These are phyloP conservation scores for Perca fluviatilis DNA, from an alignment of 2,113 vertebrate genomes.

Conservation along the genomic window DNA sequence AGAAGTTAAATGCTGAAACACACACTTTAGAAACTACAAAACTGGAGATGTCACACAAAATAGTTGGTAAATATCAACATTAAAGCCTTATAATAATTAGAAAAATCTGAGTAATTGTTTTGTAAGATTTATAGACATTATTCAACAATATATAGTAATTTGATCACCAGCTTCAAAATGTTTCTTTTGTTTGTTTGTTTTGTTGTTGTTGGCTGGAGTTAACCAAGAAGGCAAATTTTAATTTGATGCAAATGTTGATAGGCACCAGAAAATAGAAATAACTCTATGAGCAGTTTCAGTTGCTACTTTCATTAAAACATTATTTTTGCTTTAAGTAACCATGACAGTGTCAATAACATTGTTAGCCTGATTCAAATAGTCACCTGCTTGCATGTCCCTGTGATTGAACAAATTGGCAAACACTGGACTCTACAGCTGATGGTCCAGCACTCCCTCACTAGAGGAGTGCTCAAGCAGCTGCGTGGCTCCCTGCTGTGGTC, in stretches of 20 bases:
- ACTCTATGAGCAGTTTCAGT: neutral
- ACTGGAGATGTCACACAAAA: neutral
- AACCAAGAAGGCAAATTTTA: neutral
- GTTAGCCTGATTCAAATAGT: slow-evolving; percentile 8
- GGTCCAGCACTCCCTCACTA: slow-evolving; percentile 42
- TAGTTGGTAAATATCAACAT: neutral
- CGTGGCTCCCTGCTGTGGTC: slow-evolving; percentile 62
- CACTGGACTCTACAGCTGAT: slow-evolving; percentile 36
- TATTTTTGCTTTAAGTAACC: neutral
- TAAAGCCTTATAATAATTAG: neutral
- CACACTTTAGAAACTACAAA: slow-evolving; percentile 1
- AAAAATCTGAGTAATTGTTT: neutral
- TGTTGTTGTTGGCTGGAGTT: neutral
- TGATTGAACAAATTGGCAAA: slow-evolving; percentile 43
- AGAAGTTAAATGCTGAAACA: slow-evolving; percentile 5
- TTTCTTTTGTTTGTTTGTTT: neutral
- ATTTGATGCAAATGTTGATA: neutral
- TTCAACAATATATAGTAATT: neutral
- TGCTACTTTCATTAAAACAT: slow-evolving; percentile 2
- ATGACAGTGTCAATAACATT: slow-evolving; percentile 1
- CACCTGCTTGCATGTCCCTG: slow-evolving; percentile 9
- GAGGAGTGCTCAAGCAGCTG: slow-evolving; percentile 65
- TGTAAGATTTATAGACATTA: neutral
- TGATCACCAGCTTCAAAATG: neutral
- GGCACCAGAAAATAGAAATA: neutral